Base-by-base conservation (phyloP, 2,797 vertebrate species). In the Catharus ustulatus region DNA sequence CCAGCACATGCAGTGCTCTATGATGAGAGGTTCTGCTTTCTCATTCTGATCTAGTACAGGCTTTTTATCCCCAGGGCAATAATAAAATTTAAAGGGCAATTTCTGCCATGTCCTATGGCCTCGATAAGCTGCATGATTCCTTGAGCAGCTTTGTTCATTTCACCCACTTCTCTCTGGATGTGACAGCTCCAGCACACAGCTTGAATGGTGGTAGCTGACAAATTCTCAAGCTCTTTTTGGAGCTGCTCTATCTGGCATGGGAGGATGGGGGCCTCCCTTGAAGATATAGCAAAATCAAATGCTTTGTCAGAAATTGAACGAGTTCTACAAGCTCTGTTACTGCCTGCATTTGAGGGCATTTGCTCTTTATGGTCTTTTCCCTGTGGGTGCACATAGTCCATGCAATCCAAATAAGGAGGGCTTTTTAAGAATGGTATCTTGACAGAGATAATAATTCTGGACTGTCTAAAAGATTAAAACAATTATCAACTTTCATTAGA, bases 1-100 rank as follows among this genome's bases (percentile, higher is more conserved):
- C 29, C 42, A 32, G 18, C 15, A 43, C 22, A 27, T 1, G 1
- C 9, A 13, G 36, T 1, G 1, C n/a, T 62, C 55, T 23, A 11
- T 23, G 15, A 36, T 32, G n/a, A 27, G 15, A n/a, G 30, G 46
- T 74, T 82, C 46, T 40, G 29, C 46, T 62, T 84, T 75, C 26
- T 34, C 40, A 38, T 84, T 82, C 30, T 1, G 0, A 26, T 51
- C 24, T 32, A 77, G 24, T 14, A 23, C 13, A 34, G 19, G 5
- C 2, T 40, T 68, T 86, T 77, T 36, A 45, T 40, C 20, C 22
- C 27, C 18, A 42, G 42, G 17, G 13, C 15, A 77, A 27, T 13
- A 1, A 4, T 54, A 66, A 67, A 90, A 72, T 18, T 34, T 57
- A 45, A 74, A 48, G 42, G 69, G 61, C 42, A 93, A 54, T 17